Evolutionary conservation across 2,797 vertebrate genomes (phyloP).

Genomic region (Schizothorax lantsangensis): DNA sequence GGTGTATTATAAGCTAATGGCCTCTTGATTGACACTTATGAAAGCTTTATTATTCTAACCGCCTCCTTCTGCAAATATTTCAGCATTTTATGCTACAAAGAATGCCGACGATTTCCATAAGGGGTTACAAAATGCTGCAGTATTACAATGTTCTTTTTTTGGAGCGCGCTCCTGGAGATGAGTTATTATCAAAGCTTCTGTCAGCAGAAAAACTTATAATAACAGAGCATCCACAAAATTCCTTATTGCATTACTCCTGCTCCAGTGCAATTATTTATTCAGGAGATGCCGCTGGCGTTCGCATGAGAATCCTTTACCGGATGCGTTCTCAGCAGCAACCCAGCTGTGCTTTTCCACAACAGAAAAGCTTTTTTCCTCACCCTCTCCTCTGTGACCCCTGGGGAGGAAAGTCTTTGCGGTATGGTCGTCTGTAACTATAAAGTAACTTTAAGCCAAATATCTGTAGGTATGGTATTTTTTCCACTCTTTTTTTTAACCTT

Average conservation of each 20-base stretch:
- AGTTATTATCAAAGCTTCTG: conserved; percentile 41
- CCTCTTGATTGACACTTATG: conserved; percentile 15
- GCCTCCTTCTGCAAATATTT: conserved; percentile 10
- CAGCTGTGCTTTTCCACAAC: conserved; percentile 52
- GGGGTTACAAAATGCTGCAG: conserved; percentile 18
- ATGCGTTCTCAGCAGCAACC: conserved; percentile 55
- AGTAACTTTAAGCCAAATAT: conserved; percentile 28
- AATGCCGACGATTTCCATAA: conserved; percentile 4
- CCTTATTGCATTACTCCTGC: conserved; percentile 45
- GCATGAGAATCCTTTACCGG: conserved; percentile 50
- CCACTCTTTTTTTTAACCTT: not conserved
- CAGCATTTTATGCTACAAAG: not conserved
- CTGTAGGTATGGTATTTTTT: not conserved
- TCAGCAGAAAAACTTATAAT: conserved; percentile 45
- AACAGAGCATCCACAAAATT: conserved; percentile 35
- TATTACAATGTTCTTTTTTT: conserved; percentile 25
- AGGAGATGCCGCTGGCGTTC: conserved; percentile 48
- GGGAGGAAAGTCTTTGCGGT: conserved; percentile 14
- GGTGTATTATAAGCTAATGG: conserved; percentile 21
- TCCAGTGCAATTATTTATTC: conserved; percentile 56
- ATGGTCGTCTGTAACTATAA: conserved; percentile 10
- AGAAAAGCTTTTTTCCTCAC: not conserved
- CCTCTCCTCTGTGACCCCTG: conserved; percentile 15
- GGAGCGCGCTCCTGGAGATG: not conserved
- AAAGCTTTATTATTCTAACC: not conserved